Base-by-base conservation (phyloP, 2,888 invertebrate genomes). In the Philereme transversata region DNA sequence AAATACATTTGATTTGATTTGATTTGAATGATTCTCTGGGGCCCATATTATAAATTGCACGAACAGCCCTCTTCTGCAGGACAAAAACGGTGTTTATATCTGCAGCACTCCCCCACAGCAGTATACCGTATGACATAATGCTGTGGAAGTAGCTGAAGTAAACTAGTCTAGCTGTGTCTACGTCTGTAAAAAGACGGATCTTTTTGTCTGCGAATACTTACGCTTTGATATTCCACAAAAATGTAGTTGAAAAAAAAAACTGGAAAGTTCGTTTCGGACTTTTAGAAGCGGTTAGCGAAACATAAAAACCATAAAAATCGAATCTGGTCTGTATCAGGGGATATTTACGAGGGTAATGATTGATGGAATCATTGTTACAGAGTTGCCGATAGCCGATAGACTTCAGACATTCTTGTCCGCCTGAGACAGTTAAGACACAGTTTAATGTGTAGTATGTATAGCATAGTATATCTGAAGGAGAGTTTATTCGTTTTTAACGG, bases 331-430 rank as follows among this genome's bases (percentile, higher is more conserved):
- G 70, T 78, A 73, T 89, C 88, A 86, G 75, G 62, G 77, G 83
- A 84, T 88, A 85, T 88, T 88, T 86, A 89, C 74, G 83, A 71
- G 73, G 66, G 22, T 66, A 78, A 75, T 86, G 89, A 90, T 89
- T 88, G 84, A 91, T 87, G 66, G 80, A 79, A 79, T 76, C 79
- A 89, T 90, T 90, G 88, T 90, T 82, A 72, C 67, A 56, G 62
- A 65, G 68, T 68, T 60, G 64, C 65, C 68, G 53, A 55, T 63
- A 67, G 64, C 47, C 33, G 11, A 36, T 46, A 44, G 41, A 48
- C 35, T 67, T 61, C 51, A 51, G 54, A 50, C 48, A 33, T 52
- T 50, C 55, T 48, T 45, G 52, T 47, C 49, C 46, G 49, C 46
- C 53, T 59, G 68, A 67, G 64, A 62, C 62, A 64, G 53, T 64